Evolutionary conservation across 2,888 invertebrate species (phyloP).

Genomic region (Celastrina argiolus): DNA sequence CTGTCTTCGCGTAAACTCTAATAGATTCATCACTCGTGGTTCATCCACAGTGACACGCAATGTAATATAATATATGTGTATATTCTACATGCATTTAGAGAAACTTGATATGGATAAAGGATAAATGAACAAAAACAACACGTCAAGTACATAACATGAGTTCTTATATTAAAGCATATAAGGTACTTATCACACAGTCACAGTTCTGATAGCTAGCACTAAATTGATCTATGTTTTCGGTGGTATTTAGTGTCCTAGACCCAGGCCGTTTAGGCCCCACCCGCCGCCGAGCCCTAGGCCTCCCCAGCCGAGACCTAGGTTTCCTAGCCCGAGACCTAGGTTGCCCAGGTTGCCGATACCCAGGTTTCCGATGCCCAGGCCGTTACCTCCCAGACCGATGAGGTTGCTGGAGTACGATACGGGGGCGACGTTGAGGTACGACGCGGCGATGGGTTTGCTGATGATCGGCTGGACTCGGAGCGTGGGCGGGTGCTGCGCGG

Average conservation of each 20-base stretch:
- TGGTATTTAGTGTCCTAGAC: conserved; percentile 28
- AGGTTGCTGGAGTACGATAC: neutral
- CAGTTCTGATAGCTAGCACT: conserved; percentile 20
- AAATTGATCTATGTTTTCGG: conserved; percentile 8
- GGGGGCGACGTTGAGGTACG: neutral
- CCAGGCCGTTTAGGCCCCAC: conserved; percentile 24
- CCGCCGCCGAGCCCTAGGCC: conserved; percentile 22
- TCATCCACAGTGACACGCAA: too few species aligned
- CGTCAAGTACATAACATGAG: neutral
- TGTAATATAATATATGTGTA: too few species aligned
- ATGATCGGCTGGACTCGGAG: conserved; percentile 25
- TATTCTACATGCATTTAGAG: too few species aligned
- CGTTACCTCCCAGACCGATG: conserved; percentile 24
- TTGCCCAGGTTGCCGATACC: conserved; percentile 26
- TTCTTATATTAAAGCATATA: conserved; percentile 10
- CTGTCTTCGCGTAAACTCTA: too few species aligned
- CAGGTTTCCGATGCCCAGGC: conserved; percentile 19
- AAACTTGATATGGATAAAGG: neutral
- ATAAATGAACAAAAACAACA: neutral
- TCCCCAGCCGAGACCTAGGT: conserved; percentile 29
- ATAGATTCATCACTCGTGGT: too few species aligned
- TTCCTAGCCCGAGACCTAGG: conserved; percentile 2
- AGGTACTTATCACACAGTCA: conserved; percentile 6
- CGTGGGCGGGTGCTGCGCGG: conserved; percentile 55
- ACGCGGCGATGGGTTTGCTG: conserved; percentile 27